Evolutionary conservation across 1,140 invertebrate species (phyloP).

Genomic region (Doryteuthis pealeii): DNA sequence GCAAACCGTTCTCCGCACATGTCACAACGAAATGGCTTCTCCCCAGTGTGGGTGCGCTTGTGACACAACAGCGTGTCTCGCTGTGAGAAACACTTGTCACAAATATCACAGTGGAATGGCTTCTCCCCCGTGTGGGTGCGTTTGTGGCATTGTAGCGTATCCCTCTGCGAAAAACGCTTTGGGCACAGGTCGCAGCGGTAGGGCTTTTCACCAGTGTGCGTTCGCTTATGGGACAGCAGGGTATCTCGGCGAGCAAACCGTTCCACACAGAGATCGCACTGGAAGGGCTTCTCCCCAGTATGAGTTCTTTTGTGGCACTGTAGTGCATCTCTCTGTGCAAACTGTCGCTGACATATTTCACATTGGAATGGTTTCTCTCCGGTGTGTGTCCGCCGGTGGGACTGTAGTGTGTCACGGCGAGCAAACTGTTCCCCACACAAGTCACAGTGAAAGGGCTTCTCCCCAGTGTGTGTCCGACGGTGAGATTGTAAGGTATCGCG

Average conservation of each 20-base stretch:
- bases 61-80: not conserved
- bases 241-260: slow-evolving; percentile 73
- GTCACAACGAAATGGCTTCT: slow-evolving; percentile 11
- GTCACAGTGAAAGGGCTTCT: slow-evolving; percentile 86
- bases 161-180: slow-evolving; percentile 92
- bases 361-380: slow-evolving; percentile 95
- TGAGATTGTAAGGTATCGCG: slow-evolving; percentile 21
- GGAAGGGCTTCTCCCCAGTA: slow-evolving; percentile 4
- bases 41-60: slow-evolving; percentile 1
- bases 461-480: slow-evolving; percentile 65
- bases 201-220: slow-evolving; percentile 93
- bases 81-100: slow-evolving; percentile 23
- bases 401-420: slow-evolving; percentile 68
- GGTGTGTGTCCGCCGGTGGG: slow-evolving; percentile 88
- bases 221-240: slow-evolving; percentile 70
- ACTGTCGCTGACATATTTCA: slow-evolving; percentile 70
- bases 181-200: slow-evolving; percentile 95
- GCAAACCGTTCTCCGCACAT: slow-evolving; percentile 68
- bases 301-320: slow-evolving; percentile 26
- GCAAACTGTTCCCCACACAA: slow-evolving; percentile 80
- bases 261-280: slow-evolving; percentile 62
- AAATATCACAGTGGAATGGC: slow-evolving; percentile 28
- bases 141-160: slow-evolving; percentile 89
- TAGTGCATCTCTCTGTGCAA: slow-evolving; percentile 32
- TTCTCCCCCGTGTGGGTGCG: slow-evolving; percentile 96